phyloP scores from a whole-genome alignment of 1,140 invertebrate genomes.

The Orchesella cincta region DNA sequence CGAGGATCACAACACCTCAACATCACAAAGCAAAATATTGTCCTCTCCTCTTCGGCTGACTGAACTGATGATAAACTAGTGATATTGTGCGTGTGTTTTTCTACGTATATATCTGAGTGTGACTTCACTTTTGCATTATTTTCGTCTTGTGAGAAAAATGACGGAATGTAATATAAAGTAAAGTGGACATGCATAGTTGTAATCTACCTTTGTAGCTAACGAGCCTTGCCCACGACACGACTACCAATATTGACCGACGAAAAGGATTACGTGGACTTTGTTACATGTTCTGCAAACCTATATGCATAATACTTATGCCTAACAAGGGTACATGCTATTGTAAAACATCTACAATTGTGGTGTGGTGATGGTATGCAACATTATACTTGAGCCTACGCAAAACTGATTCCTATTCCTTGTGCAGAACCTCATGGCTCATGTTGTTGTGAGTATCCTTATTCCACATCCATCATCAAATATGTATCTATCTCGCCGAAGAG shows the following conservation, averaged over 20 bases:
- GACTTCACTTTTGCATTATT: neutral
- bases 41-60: neutral
- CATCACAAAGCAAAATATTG: neutral
- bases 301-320: no score
- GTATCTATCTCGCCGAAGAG: neutral
- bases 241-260: neutral
- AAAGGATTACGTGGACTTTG: no score
- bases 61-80: neutral
- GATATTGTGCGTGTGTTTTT: constrained; percentile 15
- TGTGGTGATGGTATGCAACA: constrained; percentile 8
- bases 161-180: constrained; percentile 16
- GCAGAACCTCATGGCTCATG: no score
- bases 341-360: neutral
- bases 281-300: no score
- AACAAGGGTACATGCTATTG: neutral
- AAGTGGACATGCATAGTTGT: neutral
- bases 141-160: constrained; percentile 15
- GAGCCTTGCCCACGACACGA: constrained; percentile 19
- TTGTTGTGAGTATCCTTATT: neutral
- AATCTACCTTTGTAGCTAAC: constrained; percentile 22
- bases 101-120: no score
- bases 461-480: neutral
- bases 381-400: constrained; percentile 21
- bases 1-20: neutral
- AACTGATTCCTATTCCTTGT: no score